Evolutionary conservation across 2,113 vertebrate genomes (phyloP).

Genomic region (Empidonax traillii): DNA sequence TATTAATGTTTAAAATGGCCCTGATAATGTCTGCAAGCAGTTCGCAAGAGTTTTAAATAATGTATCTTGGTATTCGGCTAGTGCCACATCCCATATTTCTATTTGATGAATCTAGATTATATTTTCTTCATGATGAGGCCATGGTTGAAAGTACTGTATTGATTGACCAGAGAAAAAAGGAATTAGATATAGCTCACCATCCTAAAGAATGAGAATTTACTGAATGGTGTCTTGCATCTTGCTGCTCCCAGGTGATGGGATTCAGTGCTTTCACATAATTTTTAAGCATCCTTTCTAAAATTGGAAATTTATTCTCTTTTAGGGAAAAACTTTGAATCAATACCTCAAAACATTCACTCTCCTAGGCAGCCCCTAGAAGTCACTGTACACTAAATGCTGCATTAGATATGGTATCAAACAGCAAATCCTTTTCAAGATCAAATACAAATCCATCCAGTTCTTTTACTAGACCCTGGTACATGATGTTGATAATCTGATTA

Average conservation of each 20-base stretch:
- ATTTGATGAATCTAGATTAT: neutral
- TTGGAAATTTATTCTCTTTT: neutral
- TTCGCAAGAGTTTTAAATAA: conserved; percentile 51
- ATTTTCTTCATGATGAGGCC: neutral
- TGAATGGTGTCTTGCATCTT: neutral
- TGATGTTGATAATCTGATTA: neutral
- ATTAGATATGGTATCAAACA: neutral
- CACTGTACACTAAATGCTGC: neutral
- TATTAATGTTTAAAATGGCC: conserved; percentile 30
- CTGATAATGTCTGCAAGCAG: neutral
- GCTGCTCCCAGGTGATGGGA: neutral
- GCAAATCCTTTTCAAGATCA: neutral
- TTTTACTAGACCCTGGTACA: neutral
- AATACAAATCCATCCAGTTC: neutral
- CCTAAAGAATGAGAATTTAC: neutral
- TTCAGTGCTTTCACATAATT: neutral
- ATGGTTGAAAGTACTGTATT: neutral
- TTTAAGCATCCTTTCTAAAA: neutral
- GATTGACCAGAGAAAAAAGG: neutral
- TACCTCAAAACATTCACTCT: neutral
- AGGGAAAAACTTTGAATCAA: neutral
- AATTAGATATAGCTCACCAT: neutral
- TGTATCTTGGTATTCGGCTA: neutral
- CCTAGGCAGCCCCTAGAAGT: neutral
- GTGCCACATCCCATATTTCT: neutral